phyloP scores from a whole-genome alignment of 2,888 invertebrate species.

The Phalera bucephala region DNA sequence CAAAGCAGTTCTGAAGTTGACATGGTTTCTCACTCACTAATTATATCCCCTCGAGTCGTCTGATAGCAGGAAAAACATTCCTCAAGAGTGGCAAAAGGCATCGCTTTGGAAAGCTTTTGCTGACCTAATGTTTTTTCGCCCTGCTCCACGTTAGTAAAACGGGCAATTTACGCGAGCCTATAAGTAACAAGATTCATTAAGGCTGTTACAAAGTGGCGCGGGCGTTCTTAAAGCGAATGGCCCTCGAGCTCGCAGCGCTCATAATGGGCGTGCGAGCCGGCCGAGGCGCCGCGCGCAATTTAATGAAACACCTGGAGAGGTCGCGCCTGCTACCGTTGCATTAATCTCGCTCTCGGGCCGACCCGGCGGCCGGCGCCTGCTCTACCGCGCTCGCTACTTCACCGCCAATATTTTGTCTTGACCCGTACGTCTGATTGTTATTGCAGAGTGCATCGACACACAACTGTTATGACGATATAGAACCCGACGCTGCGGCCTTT shows the following conservation, averaged over 20 bases:
- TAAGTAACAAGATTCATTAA: slow-evolving; percentile 83
- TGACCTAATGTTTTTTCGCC: slow-evolving; percentile 61
- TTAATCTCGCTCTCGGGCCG: slow-evolving; percentile 64
- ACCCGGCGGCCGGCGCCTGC: slow-evolving; percentile 24
- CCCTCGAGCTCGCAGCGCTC: slow-evolving; percentile 79
- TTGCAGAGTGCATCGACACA: slow-evolving; percentile 18
- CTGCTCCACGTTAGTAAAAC: slow-evolving; percentile 65
- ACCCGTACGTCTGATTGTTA: slow-evolving; percentile 8
- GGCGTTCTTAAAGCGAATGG: slow-evolving; percentile 82
- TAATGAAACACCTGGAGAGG: slow-evolving; percentile 83
- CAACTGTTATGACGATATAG: slow-evolving; percentile 29
- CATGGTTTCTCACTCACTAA: slow-evolving; percentile 9
- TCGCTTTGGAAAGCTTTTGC: slow-evolving; percentile 49
- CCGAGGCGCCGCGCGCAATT: slow-evolving; percentile 74
- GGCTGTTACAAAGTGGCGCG: slow-evolving; percentile 80
- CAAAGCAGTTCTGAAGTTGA: not conserved
- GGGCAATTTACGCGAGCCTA: slow-evolving; percentile 79
- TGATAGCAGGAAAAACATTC: slow-evolving; percentile 34
- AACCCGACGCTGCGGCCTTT: slow-evolving; percentile 34
- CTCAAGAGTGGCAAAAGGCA: slow-evolving; percentile 29
- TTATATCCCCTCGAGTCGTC: slow-evolving; percentile 20
- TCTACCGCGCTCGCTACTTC: slow-evolving; percentile 3
- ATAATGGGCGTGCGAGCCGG: slow-evolving; percentile 77
- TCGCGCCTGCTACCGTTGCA: slow-evolving; percentile 76
- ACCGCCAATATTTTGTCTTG: slow-evolving; percentile 6